A percentile compares a stretch with the other conserved stretches of the same genome.
Conservation (phyloP, 2,888 invertebrate species). For the Lasioglossum calceatum region DNA sequence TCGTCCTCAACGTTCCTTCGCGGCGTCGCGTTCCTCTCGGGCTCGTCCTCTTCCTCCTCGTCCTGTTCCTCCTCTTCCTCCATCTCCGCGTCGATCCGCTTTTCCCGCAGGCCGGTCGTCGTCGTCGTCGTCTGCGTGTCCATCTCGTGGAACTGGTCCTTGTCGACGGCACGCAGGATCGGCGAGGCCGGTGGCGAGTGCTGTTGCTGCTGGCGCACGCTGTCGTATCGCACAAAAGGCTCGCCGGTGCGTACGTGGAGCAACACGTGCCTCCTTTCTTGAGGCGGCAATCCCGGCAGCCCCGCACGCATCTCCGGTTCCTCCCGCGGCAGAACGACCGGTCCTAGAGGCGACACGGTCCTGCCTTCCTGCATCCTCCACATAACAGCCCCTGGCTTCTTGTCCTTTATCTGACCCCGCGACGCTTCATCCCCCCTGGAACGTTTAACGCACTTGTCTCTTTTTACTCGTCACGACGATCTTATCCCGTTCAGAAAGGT, state of each 20-base stretch:
- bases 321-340: conserved; percentile 73
- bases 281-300: conserved; percentile 68
- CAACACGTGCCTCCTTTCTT: conserved; percentile 78
- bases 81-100: conserved; percentile 60
- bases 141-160: conserved; percentile 60
- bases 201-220: conserved; percentile 61
- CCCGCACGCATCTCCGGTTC: conserved; percentile 70
- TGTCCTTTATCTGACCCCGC: conserved; percentile 58
- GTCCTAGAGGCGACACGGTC: conserved; percentile 77
- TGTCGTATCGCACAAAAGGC: conserved; percentile 77
- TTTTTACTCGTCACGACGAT: not conserved
- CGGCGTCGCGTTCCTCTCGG: conserved; percentile 29
- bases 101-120: conserved; percentile 32
- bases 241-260: conserved; percentile 79
- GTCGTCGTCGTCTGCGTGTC: conserved; percentile 35
- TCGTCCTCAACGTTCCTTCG: conserved; percentile 68
- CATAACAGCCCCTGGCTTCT: conserved; percentile 67
- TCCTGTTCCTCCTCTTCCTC: conserved; percentile 72
- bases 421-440: conserved; percentile 46
- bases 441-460: not conserved
- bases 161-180: conserved; percentile 63
- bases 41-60: conserved; percentile 71
- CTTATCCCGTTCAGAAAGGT: not conserved
- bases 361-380: conserved; percentile 81
- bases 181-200: conserved; percentile 63